A percentile compares a stretch with the other conserved stretches of the same genome.
These are phyloP conservation scores for Trichogramma dendrolimi DNA, from an alignment of 2,888 invertebrate genomes.

Conservation along the genomic window DNA sequence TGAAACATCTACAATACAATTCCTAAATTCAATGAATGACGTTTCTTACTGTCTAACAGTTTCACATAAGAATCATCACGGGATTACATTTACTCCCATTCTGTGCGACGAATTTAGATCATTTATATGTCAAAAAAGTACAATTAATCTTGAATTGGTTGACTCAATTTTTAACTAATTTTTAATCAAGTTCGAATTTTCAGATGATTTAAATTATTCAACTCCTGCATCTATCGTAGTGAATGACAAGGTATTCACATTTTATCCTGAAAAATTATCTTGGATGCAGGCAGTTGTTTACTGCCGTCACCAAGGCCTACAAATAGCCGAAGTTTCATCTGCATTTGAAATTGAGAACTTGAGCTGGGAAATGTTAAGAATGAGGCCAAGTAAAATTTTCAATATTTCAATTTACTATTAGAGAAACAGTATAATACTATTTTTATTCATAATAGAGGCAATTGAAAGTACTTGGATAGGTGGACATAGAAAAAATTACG, in stretches of 20 bases:
- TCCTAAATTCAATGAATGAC: slow-evolving; percentile 5
- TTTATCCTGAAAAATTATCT: slow-evolving; percentile 29
- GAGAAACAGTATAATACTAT: background rate
- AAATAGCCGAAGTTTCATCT: slow-evolving; percentile 32
- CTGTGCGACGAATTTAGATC: slow-evolving; percentile 18
- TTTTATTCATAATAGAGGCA: slow-evolving; percentile 25
- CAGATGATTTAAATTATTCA: too few relatives aligned
- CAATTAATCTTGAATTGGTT: background rate
- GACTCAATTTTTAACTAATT: too few relatives aligned
- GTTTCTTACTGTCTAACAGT: slow-evolving; percentile 28
- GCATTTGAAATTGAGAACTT: slow-evolving; percentile 27
- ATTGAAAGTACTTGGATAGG: slow-evolving; percentile 39
- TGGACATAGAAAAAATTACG: slow-evolving; percentile 28
- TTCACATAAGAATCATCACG: slow-evolving; percentile 26
- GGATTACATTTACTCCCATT: slow-evolving; percentile 20
- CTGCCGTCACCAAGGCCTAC: slow-evolving; percentile 30
- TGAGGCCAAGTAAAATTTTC: slow-evolving; percentile 30
- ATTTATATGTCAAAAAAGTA: slow-evolving; percentile 26
- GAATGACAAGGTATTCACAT: slow-evolving; percentile 27
- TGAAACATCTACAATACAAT: background rate
- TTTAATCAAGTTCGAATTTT: too few relatives aligned
- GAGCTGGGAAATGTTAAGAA: slow-evolving; percentile 30
- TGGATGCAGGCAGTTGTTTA: slow-evolving; percentile 33
- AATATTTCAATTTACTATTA: background rate
- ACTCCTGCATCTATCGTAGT: slow-evolving; percentile 6